phyloP scores from a whole-genome alignment of 2,888 invertebrate genomes.

The Neria commutata region DNA sequence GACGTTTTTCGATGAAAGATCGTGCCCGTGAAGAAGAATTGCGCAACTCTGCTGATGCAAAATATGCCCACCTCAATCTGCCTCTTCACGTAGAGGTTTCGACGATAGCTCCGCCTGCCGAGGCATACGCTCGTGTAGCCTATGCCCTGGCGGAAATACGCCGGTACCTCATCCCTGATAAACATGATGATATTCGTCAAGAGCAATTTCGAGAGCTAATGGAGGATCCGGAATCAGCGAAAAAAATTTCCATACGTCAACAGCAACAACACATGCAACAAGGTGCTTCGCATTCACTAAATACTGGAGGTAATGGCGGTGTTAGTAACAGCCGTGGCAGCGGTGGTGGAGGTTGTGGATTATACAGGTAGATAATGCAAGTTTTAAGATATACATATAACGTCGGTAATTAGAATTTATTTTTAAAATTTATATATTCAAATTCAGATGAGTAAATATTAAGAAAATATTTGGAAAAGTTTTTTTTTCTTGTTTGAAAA shows the following conservation, averaged over 20 bases:
- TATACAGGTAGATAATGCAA: constrained; percentile 17
- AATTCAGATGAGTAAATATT: not conserved
- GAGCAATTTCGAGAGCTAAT: constrained; percentile 81
- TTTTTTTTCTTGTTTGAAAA: too few relatives aligned
- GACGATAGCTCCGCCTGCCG: constrained; percentile 83
- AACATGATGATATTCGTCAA: constrained; percentile 81
- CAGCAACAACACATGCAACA: constrained; percentile 48
- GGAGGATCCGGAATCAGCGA: constrained; percentile 59
- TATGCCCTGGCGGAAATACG: constrained; percentile 84
- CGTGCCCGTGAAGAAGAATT: constrained; percentile 82
- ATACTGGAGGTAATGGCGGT: constrained; percentile 25
- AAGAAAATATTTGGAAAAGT: not conserved
- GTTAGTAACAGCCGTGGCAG: constrained; percentile 20
- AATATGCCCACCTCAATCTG: constrained; percentile 85
- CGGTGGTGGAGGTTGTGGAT: constrained; percentile 33
- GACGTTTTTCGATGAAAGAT: constrained; percentile 92
- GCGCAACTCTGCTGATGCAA: constrained; percentile 81
- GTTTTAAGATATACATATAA: not conserved
- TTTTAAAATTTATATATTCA: not conserved
- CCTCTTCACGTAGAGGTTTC: constrained; percentile 90
- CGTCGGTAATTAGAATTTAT: not conserved
- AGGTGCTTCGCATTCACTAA: constrained; percentile 21
- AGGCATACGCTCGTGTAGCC: constrained; percentile 84
- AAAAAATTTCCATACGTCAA: constrained; percentile 55
- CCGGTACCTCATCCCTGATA: constrained; percentile 67